Evolutionary conservation across 2,888 invertebrate genomes (phyloP).

Genomic region (Andrena trimmerana): DNA sequence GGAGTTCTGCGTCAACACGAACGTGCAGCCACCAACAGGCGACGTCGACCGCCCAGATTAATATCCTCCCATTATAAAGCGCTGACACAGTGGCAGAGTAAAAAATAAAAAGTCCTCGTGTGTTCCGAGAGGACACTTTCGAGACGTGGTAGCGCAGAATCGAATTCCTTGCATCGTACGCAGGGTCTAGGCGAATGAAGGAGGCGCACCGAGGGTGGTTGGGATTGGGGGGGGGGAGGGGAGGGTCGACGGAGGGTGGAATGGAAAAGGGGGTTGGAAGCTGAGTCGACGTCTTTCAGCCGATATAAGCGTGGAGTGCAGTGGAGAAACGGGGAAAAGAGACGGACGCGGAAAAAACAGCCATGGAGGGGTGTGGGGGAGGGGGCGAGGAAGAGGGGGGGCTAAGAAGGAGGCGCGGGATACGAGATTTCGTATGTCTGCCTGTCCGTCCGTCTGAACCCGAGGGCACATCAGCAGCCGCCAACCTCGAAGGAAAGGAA

Average conservation of each 20-base stretch:
- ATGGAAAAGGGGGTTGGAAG: conserved; percentile 77
- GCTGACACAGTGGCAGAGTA: conserved; percentile 54
- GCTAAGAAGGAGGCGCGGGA: conserved; percentile 69
- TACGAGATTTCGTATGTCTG: conserved; percentile 82
- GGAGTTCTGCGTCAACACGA: neutral
- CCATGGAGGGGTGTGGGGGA: conserved; percentile 12
- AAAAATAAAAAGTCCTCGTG: conserved; percentile 65
- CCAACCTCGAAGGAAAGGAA: conserved; percentile 73
- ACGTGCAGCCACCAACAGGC: conserved; percentile 9
- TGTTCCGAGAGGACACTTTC: conserved; percentile 59
- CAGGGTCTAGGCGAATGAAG: conserved; percentile 55
- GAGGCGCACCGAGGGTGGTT: conserved; percentile 31
- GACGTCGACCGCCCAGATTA: conserved; percentile 46
- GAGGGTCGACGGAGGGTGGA: conserved; percentile 69
- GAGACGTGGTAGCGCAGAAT: conserved; percentile 70
- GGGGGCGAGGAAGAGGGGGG: conserved; percentile 19
- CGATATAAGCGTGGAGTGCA: conserved; percentile 70
- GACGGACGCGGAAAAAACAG: conserved; percentile 56
- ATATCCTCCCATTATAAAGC: conserved; percentile 55
- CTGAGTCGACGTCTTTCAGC: conserved; percentile 83
- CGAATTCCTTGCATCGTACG: conserved; percentile 71
- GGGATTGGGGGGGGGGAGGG: neutral
- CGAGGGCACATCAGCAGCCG: conserved; percentile 81
- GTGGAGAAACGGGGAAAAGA: conserved; percentile 58
- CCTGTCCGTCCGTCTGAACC: conserved; percentile 77